phyloP scores from a whole-genome alignment of 2,888 invertebrate species.

The Teleogryllus oceanicus region DNA sequence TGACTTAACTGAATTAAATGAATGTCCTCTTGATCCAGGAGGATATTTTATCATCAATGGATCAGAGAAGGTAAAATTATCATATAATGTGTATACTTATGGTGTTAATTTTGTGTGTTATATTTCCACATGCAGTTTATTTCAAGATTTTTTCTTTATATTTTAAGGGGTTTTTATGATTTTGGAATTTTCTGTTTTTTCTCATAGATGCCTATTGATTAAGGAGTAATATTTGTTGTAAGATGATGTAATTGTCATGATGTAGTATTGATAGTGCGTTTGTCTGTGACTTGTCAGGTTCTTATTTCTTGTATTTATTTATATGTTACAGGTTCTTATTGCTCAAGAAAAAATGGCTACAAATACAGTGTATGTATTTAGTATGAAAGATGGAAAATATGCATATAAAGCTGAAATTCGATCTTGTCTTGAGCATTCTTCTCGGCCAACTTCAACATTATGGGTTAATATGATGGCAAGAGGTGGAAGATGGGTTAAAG shows the following conservation, averaged over 20 bases:
- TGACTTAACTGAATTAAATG: constrained; percentile 98
- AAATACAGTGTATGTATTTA: constrained; percentile 99
- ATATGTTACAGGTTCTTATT: constrained; percentile 66
- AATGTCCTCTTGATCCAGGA: constrained; percentile 98
- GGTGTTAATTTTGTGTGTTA: too few species aligned
- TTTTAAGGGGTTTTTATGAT: too few species aligned
- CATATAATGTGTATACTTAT: background rate
- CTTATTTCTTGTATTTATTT: too few species aligned
- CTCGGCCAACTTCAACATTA: constrained; percentile 93
- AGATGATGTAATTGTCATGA: too few species aligned
- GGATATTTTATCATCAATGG: constrained; percentile 99
- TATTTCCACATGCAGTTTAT: too few species aligned
- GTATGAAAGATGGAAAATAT: constrained; percentile 99
- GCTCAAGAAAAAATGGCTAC: constrained; percentile 99
- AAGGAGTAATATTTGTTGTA: too few species aligned
- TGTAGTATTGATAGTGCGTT: too few species aligned
- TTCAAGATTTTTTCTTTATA: too few species aligned
- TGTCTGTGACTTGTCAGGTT: too few species aligned
- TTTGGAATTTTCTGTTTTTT: too few species aligned
- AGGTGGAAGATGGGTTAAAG: constrained; percentile 66
- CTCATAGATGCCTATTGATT: too few species aligned
- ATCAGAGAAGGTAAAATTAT: constrained; percentile 75
- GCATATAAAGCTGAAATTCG: constrained; percentile 98
- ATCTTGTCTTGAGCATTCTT: constrained; percentile 84
- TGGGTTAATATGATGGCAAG: constrained; percentile 99